Evolutionary conservation across 2,113 vertebrate species (phyloP), one percentile per base, ranked within the genome.

Genomic region (Trinectes maculatus): DNA sequence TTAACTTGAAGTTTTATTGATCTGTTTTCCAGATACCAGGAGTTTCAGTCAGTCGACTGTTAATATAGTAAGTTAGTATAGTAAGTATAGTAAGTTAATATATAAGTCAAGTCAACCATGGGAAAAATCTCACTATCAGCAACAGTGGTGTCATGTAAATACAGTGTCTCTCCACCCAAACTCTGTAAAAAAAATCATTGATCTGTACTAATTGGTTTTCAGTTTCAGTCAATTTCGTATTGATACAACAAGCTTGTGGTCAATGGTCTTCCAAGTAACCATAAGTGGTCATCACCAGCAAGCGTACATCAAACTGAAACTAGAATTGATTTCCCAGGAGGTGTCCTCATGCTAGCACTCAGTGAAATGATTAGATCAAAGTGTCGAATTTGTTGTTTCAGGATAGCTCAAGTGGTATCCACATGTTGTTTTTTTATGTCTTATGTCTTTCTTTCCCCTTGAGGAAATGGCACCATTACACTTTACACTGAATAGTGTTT

Each of bases 211-310:
- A 87, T 86, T 79, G 79, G 74, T 65, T 74, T 62, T 56, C 53
- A 56, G 61, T 22, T 76, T 74, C 75, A 63, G 54, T 79, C 79
- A 73, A 72, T 85, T 68, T 59, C 64, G 39, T 74, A 83, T 82
- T 80, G 78, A 85, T 63, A 61, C 49, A 47, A 46, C 5, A 43
- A 77, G 34, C 52, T 73, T 81, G 60, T 75, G 57, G 64, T 47
- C 79, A 70, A 51, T 74, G 81, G 73, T 57, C 43, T 80, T 80
- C 74, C 71, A 60, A 84, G 81, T 72, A 52, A 61, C 63, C 85
- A 77, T 90, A 87, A 85, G 51, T 13, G 21, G 59, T 69, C 66
- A 67, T 64, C 64, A 79, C 71, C 67, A 31, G 52, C 59, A 72
- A 77, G 53, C 73, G 52, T 39, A 65, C 61, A 65, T 87, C 73